Conservation (phyloP, 2,888 invertebrate species). For the Ochropleura leucogaster region DNA sequence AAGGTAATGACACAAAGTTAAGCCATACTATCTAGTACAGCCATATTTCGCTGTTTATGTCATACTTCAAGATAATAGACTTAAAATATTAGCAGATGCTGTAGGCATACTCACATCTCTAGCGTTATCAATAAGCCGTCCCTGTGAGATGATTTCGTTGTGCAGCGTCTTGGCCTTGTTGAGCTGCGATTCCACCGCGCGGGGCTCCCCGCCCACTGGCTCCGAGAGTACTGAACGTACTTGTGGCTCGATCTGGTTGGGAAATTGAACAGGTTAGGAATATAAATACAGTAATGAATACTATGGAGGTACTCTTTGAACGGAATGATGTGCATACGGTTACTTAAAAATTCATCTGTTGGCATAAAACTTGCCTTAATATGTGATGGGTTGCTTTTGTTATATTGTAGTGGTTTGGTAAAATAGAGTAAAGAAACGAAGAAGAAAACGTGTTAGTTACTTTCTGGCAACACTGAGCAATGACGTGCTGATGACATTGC, state of each 20-base stretch:
- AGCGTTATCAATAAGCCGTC: slow-evolving; percentile 95
- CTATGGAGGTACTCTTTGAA: not conserved
- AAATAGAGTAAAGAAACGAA: too few species aligned
- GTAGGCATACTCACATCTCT: slow-evolving; percentile 91
- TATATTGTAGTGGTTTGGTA: not conserved
- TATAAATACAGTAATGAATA: not conserved
- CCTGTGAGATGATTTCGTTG: slow-evolving; percentile 96
- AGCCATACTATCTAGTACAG: too few species aligned
- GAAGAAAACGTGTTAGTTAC: too few species aligned
- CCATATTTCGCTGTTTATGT: too few species aligned
- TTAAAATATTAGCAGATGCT: not conserved
- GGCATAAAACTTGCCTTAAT: not conserved
- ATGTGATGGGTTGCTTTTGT: not conserved
- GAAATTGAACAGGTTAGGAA: not conserved
- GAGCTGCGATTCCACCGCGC: slow-evolving; percentile 96
- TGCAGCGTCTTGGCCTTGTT: slow-evolving; percentile 95
- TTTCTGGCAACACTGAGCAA: too few species aligned
- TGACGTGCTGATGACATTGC: too few species aligned
- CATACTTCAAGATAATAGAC: too few species aligned
- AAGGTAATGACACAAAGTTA: too few species aligned
- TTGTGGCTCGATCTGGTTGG: slow-evolving; percentile 92
- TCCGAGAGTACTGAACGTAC: slow-evolving; percentile 94
- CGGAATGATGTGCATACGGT: not conserved
- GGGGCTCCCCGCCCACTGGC: slow-evolving; percentile 96
- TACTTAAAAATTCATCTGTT: not conserved